phyloP scores from a whole-genome alignment of 2,888 invertebrate species.

The Dasypolia templi region DNA sequence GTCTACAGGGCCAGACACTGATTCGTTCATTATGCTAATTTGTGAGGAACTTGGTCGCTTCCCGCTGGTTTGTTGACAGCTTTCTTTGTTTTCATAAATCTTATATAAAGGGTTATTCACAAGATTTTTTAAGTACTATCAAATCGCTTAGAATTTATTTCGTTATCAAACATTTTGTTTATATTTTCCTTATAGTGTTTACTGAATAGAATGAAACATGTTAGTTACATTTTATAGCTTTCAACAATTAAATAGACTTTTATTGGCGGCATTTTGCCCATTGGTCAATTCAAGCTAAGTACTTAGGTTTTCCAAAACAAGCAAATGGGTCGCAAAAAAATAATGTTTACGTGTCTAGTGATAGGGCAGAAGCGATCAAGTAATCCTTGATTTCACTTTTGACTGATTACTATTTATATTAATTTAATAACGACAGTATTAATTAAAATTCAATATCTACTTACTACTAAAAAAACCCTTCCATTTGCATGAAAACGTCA shows the following conservation, averaged over 20 bases:
- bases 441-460: no score
- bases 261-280: background rate
- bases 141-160: background rate
- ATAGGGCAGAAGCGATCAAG: background rate
- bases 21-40: slow-evolving; percentile 59
- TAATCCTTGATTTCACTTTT: background rate
- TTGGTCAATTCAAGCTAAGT: background rate
- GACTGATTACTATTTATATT: background rate
- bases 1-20: slow-evolving; percentile 35
- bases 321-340: background rate
- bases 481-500: background rate
- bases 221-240: background rate
- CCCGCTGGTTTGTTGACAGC: slow-evolving; percentile 57
- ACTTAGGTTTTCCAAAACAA: background rate
- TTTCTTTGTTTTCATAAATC: slow-evolving; percentile 41
- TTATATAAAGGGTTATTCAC: background rate
- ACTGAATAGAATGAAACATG: background rate
- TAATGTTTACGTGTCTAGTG: background rate
- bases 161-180: background rate
- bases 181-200: background rate
- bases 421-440: no score
- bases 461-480: background rate
- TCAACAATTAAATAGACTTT: background rate
- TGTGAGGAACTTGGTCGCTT: slow-evolving; percentile 34
- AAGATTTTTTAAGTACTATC: background rate